A percentile compares a stretch with the other conserved stretches of the same genome.
Evolutionary conservation across 2,113 vertebrate species (phyloP).

Genomic region (Siphamia tubifer): DNA sequence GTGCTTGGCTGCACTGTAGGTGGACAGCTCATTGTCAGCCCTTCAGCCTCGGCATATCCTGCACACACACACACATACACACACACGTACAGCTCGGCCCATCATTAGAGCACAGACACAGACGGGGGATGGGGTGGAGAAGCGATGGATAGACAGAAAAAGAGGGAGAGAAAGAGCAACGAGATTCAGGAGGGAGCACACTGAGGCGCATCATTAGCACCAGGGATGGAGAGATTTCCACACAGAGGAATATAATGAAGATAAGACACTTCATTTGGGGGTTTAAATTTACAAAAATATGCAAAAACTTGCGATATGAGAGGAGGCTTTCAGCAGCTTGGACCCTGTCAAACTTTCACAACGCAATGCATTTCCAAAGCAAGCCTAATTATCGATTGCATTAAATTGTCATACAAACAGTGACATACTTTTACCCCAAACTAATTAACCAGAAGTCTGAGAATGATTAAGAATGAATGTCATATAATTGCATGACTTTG

Average conservation of each 20-base stretch:
- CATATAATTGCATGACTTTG: background rate
- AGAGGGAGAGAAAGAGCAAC: constrained; percentile 5
- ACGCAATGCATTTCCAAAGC: background rate
- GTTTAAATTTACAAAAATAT: constrained; percentile 39
- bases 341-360: constrained; percentile 2
- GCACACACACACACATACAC: background rate
- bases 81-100: constrained; percentile 6
- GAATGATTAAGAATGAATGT: constrained; percentile 23
- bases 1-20: constrained; percentile 48
- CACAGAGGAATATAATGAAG: constrained; percentile 44
- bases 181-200: constrained; percentile 33
- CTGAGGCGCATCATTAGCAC: constrained; percentile 51
- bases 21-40: constrained; percentile 64
- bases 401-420: constrained; percentile 8
- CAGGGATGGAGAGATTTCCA: constrained; percentile 49
- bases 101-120: constrained; percentile 56
- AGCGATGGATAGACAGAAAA: constrained; percentile 39
- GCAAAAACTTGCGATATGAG: constrained; percentile 13
- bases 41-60: constrained; percentile 30
- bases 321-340: background rate
- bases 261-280: constrained; percentile 37
- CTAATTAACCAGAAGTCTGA: constrained; percentile 23
- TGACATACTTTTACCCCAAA: background rate
- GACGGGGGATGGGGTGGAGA: constrained; percentile 14
- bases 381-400: constrained; percentile 33